Conservation (phyloP, 2,888 invertebrate species). For the Ommatoiulus sabulosus region DNA sequence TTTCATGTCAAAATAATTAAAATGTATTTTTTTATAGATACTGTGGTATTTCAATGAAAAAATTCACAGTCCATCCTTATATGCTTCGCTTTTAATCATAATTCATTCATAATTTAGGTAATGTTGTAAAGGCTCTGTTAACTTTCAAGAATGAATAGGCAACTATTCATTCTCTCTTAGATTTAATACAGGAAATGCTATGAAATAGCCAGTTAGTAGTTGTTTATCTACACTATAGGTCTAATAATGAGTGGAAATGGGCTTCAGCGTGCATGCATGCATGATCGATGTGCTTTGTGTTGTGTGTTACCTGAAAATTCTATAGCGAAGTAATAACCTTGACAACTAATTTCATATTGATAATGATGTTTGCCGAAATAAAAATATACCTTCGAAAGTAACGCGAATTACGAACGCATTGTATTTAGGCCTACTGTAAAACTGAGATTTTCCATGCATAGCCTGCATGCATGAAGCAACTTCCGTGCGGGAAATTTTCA, state of each 20-base stretch:
- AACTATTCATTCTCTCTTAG: not conserved
- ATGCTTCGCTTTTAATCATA: not conserved
- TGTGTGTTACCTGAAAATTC: constrained; percentile 18
- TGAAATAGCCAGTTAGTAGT: not conserved
- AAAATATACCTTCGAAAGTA: not conserved
- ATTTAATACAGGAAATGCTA: not conserved
- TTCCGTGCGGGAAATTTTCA: constrained; percentile 8
- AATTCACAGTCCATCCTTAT: too few relatives aligned
- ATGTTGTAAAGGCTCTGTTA: not conserved
- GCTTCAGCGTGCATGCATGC: not conserved
- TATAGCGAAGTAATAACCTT: not conserved
- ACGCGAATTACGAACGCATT: too few relatives aligned
- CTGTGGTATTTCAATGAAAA: not conserved
- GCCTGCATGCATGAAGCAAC: constrained; percentile 36
- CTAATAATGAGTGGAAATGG: not conserved
- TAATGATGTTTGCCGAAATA: constrained; percentile 17
- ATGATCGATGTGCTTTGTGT: constrained; percentile 25
- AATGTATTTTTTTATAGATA: too few relatives aligned
- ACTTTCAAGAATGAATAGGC: not conserved
- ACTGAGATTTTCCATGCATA: constrained; percentile 31
- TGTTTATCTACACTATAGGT: not conserved
- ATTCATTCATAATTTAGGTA: not conserved
- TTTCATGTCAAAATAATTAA: too few relatives aligned
- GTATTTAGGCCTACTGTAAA: not conserved
- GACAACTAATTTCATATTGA: constrained; percentile 16